Percentiles rank a stretch among this genome's conserved stretches.
phyloP scores from a whole-genome alignment of 30 jellyfish, hydroid and myxozoan genomes.

The Hydractinia echinata region DNA sequence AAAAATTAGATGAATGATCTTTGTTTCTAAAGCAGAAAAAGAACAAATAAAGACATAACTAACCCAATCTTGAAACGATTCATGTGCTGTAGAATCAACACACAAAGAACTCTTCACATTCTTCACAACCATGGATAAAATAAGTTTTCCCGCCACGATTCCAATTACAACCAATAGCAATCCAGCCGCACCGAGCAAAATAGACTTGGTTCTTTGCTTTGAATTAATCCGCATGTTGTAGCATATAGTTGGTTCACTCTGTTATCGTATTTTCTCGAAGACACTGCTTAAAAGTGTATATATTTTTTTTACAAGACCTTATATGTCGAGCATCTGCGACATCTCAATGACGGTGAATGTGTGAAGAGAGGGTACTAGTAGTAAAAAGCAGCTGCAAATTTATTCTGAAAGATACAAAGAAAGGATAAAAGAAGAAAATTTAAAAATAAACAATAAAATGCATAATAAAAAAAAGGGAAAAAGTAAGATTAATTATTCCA shows the following conservation, averaged over 20 bases:
- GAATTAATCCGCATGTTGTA: background rate
- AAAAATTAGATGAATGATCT: background rate
- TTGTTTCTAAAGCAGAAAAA: background rate
- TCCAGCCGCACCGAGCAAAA: background rate
- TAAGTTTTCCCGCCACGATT: background rate
- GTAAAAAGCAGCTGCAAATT: no score
- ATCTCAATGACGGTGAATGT: no score
- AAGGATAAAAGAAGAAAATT: no score
- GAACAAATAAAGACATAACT: background rate
- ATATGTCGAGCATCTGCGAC: no score
- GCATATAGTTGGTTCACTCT: background rate
- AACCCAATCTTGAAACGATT: constrained; percentile 38
- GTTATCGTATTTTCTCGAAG: no score
- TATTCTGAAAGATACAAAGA: no score
- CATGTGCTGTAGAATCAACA: constrained; percentile 33
- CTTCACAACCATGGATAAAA: background rate
- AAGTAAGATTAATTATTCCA: no score
- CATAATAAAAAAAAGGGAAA: no score
- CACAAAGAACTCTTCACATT: constrained; percentile 16
- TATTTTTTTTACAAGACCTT: no score
- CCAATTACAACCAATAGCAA: background rate
- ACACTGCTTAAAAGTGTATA: no score
- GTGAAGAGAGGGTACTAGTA: no score
- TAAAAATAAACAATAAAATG: no score
- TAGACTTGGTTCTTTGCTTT: background rate